Percentiles rank a stretch among this genome's conserved stretches.
Evolutionary conservation across 2,113 vertebrate genomes (phyloP).

Genomic region (Axis porcinus): DNA sequence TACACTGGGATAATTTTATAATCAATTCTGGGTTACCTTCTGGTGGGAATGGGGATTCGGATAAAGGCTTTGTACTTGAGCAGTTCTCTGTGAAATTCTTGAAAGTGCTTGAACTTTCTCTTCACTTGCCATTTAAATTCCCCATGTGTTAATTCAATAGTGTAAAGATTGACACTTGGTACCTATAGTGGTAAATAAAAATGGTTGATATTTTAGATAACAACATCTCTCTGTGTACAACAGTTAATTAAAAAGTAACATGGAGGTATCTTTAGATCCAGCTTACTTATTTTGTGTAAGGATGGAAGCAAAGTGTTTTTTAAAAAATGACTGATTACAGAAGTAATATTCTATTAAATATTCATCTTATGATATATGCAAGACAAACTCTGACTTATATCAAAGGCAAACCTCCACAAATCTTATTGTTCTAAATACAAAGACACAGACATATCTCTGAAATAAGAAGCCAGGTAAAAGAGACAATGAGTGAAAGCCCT

Average conservation of each 20-base stretch:
- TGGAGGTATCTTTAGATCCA: background rate
- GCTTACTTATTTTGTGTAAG: background rate
- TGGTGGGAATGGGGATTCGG: conserved; percentile 94
- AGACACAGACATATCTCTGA: background rate
- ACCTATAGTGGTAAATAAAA: conserved; percentile 76
- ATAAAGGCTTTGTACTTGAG: conserved; percentile 95
- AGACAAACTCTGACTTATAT: background rate
- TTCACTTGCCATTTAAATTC: conserved; percentile 96
- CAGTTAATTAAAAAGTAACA: background rate
- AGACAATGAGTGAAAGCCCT: background rate
- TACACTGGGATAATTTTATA: background rate
- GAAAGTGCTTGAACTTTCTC: conserved; percentile 96
- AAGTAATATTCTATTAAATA: background rate
- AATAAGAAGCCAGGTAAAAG: background rate
- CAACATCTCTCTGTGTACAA: background rate
- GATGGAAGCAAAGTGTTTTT: background rate
- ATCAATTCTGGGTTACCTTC: conserved; percentile 82
- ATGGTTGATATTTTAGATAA: background rate
- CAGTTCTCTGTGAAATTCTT: conserved; percentile 95
- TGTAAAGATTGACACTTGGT: conserved; percentile 88
- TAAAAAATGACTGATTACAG: background rate
- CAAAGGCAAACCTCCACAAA: background rate
- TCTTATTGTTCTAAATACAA: background rate
- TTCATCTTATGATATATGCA: background rate
- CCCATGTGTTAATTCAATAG: conserved; percentile 93